These are phyloP conservation scores for Heterotilapia buettikoferi DNA, from an alignment of 2,113 vertebrate species.

Conservation along the genomic window DNA sequence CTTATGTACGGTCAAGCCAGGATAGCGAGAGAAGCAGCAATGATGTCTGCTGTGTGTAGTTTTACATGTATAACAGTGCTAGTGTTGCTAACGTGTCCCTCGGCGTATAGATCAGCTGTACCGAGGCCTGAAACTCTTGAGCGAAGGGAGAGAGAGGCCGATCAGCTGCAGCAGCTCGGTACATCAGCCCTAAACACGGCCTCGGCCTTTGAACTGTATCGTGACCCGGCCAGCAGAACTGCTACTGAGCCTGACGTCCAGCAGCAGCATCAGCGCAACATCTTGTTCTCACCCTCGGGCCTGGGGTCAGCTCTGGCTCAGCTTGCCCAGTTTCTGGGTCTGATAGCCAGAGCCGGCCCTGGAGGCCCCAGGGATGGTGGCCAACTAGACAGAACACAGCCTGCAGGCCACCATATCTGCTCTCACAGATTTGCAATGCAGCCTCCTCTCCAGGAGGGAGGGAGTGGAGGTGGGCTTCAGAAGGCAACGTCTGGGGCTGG, in stretches of 20 bases:
- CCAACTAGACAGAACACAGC: background rate
- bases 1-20: background rate
- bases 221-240: background rate
- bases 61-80: background rate
- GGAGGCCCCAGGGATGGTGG: background rate
- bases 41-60: background rate
- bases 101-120: background rate
- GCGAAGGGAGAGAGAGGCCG: background rate
- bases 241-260: background rate
- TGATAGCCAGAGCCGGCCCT: background rate
- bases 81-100: background rate
- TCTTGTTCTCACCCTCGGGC: constrained; percentile 4
- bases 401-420: constrained; percentile 7
- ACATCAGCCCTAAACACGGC: background rate
- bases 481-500: background rate
- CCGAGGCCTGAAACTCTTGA: background rate
- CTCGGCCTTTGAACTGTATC: constrained; percentile 30
- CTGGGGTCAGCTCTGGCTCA: background rate
- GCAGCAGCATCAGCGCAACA: background rate
- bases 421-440: background rate
- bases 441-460: background rate
- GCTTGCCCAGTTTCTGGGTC: background rate
- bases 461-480: background rate
- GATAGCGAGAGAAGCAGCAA: background rate
- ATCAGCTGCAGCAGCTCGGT: background rate